Evolutionary conservation across 2,888 invertebrate species (phyloP).

Genomic region (Hecatera dysodea): DNA sequence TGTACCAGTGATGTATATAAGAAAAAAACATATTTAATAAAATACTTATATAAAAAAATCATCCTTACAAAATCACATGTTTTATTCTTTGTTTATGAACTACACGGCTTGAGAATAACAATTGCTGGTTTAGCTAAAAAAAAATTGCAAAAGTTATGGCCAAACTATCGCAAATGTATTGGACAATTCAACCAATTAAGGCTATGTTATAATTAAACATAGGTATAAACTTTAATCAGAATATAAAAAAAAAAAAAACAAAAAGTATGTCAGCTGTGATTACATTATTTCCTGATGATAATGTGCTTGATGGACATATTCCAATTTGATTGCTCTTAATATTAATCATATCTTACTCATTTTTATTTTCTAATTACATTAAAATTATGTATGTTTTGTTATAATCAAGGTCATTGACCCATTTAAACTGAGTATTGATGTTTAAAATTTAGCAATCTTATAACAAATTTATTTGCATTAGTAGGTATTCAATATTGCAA

Average conservation of each 20-base stretch:
- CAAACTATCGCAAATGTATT: background rate
- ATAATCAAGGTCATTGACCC: slow-evolving; percentile 36
- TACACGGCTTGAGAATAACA: background rate
- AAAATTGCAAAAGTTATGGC: too few species aligned
- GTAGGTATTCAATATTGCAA: background rate
- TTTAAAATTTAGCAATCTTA: background rate
- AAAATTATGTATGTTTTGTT: slow-evolving; percentile 7
- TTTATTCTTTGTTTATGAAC: slow-evolving; percentile 11
- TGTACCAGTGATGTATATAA: slow-evolving; percentile 30
- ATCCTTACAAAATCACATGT: background rate
- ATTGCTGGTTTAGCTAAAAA: background rate
- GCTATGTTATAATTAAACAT: background rate
- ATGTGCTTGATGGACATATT: slow-evolving; percentile 5
- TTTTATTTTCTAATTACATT: background rate
- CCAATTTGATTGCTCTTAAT: background rate
- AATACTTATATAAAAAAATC: background rate
- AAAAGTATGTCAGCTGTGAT: slow-evolving; percentile 79
- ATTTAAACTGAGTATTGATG: slow-evolving; percentile 17
- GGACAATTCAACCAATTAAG: background rate
- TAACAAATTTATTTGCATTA: background rate
- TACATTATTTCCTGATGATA: slow-evolving; percentile 28
- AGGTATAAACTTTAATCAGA: background rate
- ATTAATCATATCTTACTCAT: background rate
- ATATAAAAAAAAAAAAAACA: slow-evolving; percentile 45
- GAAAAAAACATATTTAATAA: background rate